Conservation (phyloP, 2,797 vertebrate species). For the Sebastes wilsoni region DNA sequence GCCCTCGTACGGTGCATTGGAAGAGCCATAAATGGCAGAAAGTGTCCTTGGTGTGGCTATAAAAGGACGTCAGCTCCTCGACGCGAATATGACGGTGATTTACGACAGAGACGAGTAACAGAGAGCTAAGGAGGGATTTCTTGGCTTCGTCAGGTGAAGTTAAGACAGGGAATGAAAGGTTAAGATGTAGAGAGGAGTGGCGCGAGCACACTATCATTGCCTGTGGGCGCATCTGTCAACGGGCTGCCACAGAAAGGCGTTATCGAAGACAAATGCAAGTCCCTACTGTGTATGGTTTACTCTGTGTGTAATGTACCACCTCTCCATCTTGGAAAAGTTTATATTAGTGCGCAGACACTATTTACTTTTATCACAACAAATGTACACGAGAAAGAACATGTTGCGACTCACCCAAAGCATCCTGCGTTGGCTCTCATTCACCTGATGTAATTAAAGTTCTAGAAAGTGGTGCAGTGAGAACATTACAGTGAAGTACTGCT, state of each 20-base stretch:
- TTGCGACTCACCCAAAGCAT: constrained; percentile 11
- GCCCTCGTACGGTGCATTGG: constrained; percentile 6
- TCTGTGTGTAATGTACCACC: constrained; percentile 10
- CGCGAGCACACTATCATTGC: constrained; percentile 18
- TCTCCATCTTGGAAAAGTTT: constrained; percentile 18
- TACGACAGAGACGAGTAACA: constrained; percentile 48
- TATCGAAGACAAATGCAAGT: constrained; percentile 50
- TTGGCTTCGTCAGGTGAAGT: constrained; percentile 54
- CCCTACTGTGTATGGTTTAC: constrained; percentile 20
- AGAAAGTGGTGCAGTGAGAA: constrained; percentile 30
- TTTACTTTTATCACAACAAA: constrained; percentile 39
- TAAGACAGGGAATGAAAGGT: constrained; percentile 33
- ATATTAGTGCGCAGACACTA: constrained; percentile 12
- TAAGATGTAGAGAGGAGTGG: constrained; percentile 54
- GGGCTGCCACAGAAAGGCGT: constrained; percentile 39
- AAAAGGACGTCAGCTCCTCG: constrained; percentile 75
- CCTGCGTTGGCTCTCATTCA: constrained; percentile 11
- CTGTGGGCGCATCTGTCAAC: constrained; percentile 56
- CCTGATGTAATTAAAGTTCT: constrained; percentile 18
- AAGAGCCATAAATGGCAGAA: constrained; percentile 84
- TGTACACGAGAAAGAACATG: constrained; percentile 31
- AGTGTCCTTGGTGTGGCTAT: constrained; percentile 77
- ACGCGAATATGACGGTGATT: constrained; percentile 65
- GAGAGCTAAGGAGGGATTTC: constrained; percentile 40
- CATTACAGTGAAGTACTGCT: constrained; percentile 30